Percentiles rank a stretch among this genome's conserved stretches.
Conservation (phyloP, 2,113 vertebrate genomes). For the Calypte anna region DNA sequence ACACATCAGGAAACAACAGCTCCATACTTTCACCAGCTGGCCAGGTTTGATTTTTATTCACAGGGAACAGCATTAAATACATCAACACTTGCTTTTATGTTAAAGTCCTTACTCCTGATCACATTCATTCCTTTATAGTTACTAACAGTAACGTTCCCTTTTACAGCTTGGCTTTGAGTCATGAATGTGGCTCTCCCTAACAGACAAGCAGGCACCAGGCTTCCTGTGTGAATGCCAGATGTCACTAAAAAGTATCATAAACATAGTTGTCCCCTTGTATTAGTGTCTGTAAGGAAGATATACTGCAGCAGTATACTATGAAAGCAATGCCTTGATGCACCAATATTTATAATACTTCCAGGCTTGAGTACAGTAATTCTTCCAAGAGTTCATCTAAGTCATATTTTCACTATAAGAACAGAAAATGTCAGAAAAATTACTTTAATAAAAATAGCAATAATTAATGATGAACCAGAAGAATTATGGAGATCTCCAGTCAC, state of each 20-base stretch:
- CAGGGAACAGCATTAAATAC: slow-evolving; percentile 28
- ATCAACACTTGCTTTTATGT: slow-evolving; percentile 51
- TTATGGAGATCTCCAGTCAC: neutral
- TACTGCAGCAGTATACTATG: slow-evolving; percentile 9
- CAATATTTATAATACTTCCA: slow-evolving; percentile 5
- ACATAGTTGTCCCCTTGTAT: neutral
- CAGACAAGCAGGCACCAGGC: slow-evolving; percentile 66
- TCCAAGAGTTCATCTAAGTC: neutral
- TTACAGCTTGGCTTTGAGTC: slow-evolving; percentile 58
- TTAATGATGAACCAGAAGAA: neutral
- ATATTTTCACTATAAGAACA: neutral
- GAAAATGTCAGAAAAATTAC: neutral
- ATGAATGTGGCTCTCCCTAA: slow-evolving; percentile 30
- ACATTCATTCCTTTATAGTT: slow-evolving; percentile 41
- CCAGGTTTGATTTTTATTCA: slow-evolving; percentile 20
- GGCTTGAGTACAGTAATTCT: neutral
- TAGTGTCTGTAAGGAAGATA: slow-evolving; percentile 12
- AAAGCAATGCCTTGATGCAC: neutral
- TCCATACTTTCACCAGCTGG: slow-evolving; percentile 25
- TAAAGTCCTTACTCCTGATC: neutral
- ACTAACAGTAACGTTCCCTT: slow-evolving; percentile 15
- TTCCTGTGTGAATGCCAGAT: slow-evolving; percentile 76
- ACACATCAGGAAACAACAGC: slow-evolving; percentile 29
- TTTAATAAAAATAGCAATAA: neutral
- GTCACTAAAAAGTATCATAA: slow-evolving; percentile 49